Evolutionary conservation across 1,140 invertebrate species (phyloP), one percentile per base, ranked within the genome.

Genomic region (Ceratitis capitata): DNA sequence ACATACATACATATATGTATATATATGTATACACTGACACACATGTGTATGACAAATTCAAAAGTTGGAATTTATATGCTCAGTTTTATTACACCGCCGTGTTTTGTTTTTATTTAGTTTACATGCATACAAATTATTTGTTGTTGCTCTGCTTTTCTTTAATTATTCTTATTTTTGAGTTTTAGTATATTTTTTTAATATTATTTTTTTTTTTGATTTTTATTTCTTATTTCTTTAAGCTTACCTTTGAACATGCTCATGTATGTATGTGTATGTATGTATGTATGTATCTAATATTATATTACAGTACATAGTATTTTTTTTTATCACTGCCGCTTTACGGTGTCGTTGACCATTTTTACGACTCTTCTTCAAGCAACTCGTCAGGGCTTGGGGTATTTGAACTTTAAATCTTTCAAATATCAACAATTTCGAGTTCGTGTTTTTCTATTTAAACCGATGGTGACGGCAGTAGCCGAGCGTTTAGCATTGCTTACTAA

Each of bases 301-400:
- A n/a, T n/a, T n/a, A n/a, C n/a, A n/a, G n/a, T n/a, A n/a, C n/a
- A n/a, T n/a, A n/a, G n/a, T n/a, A n/a, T n/a, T n/a, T n/a, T n/a
- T n/a, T n/a, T n/a, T 69, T 69, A 32, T 69, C 35, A 69, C 14
- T 16, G 32, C 16, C 32, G 32, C 29, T 69, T 69, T 39, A n/a
- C 16, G 32, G 61, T 69, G 61, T 29, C 61, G 61, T 69, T 69
- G 61, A 69, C 61, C 61, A 69, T 39, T 69, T n/a, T 69, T 69
- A 35, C 16, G 61, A n/a, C 2, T 39, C 10, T 56, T 56, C 51
- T 9, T n/a, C 61, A 16, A 29, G 39, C 61, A 39, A 1, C 9
- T 23, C 14, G 56, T 6, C 56, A 5, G 45, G 5, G 0, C 2
- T 14, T 0, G 2, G 29, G 16, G 58, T 69, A 16, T 19, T 35